Evolutionary conservation across 37 sponge, comb jelly and placozoan species (phyloP).

Genomic region (Theonella swinhoei): DNA sequence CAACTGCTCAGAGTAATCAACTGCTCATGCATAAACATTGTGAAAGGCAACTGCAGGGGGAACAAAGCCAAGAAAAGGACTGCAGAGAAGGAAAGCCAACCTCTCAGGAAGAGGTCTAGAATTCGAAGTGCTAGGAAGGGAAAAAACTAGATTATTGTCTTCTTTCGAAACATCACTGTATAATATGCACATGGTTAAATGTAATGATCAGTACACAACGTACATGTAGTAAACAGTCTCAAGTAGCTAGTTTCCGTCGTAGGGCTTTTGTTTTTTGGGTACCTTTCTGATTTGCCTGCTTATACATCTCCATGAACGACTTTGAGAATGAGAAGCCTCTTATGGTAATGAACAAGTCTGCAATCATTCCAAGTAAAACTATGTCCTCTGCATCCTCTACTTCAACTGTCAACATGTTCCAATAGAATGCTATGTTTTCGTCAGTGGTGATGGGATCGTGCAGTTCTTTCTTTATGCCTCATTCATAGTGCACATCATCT

Average conservation of each 20-base stretch:
- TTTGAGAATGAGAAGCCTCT: slow-evolving; percentile 42
- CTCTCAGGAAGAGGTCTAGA: slow-evolving; percentile 10
- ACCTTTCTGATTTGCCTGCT: slow-evolving; percentile 31
- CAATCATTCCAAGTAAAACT: slow-evolving; percentile 30
- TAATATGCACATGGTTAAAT: background rate
- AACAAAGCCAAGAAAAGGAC: background rate
- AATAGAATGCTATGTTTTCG: slow-evolving; percentile 29
- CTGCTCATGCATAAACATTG: slow-evolving; percentile 7
- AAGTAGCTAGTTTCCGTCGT: slow-evolving; percentile 9
- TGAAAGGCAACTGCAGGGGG: slow-evolving; percentile 45
- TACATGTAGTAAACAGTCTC: background rate
- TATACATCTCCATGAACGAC: slow-evolving; percentile 43
- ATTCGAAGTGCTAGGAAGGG: too few species aligned
- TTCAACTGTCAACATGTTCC: slow-evolving; percentile 16
- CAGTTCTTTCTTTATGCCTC: too few species aligned
- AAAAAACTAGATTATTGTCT: background rate
- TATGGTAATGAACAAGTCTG: slow-evolving; percentile 33
- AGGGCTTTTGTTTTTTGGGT: slow-evolving; percentile 44
- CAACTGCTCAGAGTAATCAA: too few species aligned
- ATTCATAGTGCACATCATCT: too few species aligned
- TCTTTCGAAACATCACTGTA: background rate
- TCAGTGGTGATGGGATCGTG: too few species aligned
- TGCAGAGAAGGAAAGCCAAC: slow-evolving; percentile 11
- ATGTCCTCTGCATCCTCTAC: slow-evolving; percentile 10
- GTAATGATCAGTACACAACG: too few species aligned